Conservation (phyloP, 2,113 vertebrate species). For the Phalacrocorax pelagicus region DNA sequence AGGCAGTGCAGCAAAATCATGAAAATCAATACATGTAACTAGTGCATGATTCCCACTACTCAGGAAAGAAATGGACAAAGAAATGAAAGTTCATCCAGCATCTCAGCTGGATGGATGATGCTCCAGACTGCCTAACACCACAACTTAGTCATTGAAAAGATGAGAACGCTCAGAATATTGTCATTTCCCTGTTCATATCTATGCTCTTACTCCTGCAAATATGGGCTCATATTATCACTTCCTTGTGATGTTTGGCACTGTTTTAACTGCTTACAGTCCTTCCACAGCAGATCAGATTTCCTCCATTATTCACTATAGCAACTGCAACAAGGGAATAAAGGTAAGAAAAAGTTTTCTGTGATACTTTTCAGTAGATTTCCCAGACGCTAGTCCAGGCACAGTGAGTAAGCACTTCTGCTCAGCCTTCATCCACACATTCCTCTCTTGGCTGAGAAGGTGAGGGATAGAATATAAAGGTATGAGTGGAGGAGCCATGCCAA, state of each 20-base stretch:
- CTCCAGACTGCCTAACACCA: not conserved
- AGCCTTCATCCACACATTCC: not conserved
- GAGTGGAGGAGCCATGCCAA: not conserved
- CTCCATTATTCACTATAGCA: not conserved
- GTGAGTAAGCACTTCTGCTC: not conserved
- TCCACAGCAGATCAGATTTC: not conserved
- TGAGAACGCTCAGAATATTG: not conserved
- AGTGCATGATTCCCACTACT: not conserved
- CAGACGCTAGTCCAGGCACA: not conserved
- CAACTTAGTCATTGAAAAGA: not conserved
- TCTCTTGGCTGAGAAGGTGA: not conserved
- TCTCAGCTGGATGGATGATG: not conserved
- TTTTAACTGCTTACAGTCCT: not conserved
- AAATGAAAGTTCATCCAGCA: not conserved
- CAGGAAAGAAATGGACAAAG: not conserved
- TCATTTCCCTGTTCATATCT: not conserved
- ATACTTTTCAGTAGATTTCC: not conserved
- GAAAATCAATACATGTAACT: not conserved
- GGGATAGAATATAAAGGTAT: not conserved
- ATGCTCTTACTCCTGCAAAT: not conserved
- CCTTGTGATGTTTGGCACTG: not conserved
- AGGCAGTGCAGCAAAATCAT: not conserved
- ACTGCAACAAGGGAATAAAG: not conserved
- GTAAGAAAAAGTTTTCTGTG: not conserved
- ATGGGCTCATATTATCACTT: not conserved